Evolutionary conservation across 2,113 vertebrate genomes (phyloP).

Genomic region (Galeopterus variegatus): DNA sequence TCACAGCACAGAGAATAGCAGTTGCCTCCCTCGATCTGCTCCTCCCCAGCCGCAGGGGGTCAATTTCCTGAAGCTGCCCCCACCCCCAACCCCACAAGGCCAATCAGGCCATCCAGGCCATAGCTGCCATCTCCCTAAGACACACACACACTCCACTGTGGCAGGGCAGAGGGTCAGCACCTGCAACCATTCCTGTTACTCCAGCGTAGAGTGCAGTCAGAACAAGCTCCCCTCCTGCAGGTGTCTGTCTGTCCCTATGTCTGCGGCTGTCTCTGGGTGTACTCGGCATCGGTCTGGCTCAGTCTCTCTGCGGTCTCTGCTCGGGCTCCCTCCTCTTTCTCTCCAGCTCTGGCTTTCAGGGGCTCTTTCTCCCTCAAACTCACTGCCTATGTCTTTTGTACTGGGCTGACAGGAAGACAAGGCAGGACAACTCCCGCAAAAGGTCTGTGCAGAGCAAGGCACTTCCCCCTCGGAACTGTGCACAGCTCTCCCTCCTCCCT

Average conservation of each 20-base stretch:
- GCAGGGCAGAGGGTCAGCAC: neutral
- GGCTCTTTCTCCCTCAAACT: conserved; percentile 51
- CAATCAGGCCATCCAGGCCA: neutral
- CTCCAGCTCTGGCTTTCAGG: neutral
- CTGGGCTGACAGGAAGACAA: neutral
- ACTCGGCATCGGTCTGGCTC: conserved; percentile 38
- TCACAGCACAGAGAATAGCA: neutral
- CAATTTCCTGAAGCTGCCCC: conserved; percentile 7
- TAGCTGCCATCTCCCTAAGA: neutral
- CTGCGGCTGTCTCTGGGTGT: neutral
- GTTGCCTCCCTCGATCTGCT: neutral
- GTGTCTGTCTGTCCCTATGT: conserved; percentile 6
- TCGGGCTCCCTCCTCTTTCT: neutral
- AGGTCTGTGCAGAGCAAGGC: neutral
- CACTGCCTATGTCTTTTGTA: conserved; percentile 67
- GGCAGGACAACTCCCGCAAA: neutral
- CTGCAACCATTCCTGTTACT: neutral
- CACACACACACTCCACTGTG: neutral
- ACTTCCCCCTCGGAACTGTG: neutral
- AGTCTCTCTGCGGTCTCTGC: neutral
- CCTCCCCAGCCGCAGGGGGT: neutral
- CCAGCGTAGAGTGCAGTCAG: neutral
- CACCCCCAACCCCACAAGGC: neutral
- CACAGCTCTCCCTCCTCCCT: neutral
- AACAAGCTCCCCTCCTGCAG: neutral